Conservation (phyloP, 1,140 invertebrate species). For the Anastatus disparis region DNA sequence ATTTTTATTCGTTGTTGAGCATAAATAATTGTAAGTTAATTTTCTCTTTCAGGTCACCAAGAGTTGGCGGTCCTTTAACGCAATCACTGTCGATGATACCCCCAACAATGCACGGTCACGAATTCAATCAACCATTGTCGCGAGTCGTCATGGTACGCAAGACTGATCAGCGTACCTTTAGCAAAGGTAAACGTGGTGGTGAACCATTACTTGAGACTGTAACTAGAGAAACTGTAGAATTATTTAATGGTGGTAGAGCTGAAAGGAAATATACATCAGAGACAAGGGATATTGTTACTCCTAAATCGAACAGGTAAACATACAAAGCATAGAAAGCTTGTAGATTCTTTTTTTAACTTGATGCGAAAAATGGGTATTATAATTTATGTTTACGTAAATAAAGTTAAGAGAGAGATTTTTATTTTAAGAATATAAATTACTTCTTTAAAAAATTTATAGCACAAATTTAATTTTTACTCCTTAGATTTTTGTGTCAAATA, state of each 20-base stretch:
- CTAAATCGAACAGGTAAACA: slow-evolving; percentile 63
- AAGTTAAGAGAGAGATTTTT: too few species aligned
- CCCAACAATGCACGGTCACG: slow-evolving; percentile 70
- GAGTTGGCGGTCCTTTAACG: slow-evolving; percentile 63
- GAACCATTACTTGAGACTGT: slow-evolving; percentile 69
- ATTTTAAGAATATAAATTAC: too few species aligned
- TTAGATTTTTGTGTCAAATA: too few species aligned
- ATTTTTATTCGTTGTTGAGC: too few species aligned
- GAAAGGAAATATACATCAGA: slow-evolving; percentile 72
- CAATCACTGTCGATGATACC: slow-evolving; percentile 66
- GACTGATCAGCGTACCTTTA: slow-evolving; percentile 72
- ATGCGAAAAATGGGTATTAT: too few species aligned
- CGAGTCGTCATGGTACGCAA: slow-evolving; percentile 74
- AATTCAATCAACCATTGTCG: slow-evolving; percentile 68
- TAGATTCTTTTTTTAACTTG: too few species aligned
- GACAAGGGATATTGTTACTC: slow-evolving; percentile 67
- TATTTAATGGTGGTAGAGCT: slow-evolving; percentile 69
- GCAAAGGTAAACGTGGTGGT: slow-evolving; percentile 61
- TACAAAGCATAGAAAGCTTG: too few species aligned
- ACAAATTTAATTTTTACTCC: too few species aligned
- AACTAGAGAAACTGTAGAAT: slow-evolving; percentile 72
- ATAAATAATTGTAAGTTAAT: too few species aligned
- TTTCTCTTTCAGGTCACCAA: slow-evolving; percentile 55
- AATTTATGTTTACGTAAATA: too few species aligned
- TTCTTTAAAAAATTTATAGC: too few species aligned